phyloP scores from a whole-genome alignment of 1,140 invertebrate genomes.

The Copidosoma floridanum region DNA sequence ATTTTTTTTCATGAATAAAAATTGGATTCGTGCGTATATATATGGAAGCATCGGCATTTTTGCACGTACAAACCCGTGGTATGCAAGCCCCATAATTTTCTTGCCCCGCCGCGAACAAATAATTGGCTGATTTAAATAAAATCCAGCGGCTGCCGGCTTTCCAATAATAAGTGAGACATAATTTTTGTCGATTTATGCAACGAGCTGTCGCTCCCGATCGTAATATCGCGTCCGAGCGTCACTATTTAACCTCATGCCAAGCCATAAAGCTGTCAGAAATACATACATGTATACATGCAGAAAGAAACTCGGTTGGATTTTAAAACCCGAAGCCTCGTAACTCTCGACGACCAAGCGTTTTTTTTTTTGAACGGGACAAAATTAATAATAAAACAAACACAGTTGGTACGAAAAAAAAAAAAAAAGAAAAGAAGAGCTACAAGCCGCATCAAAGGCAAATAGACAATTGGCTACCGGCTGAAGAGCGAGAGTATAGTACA shows the following conservation, averaged over 20 bases:
- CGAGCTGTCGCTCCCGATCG: background rate
- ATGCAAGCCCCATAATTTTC: no score
- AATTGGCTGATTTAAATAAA: no score
- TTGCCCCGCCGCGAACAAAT: no score
- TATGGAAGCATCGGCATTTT: no score
- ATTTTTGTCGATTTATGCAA: background rate
- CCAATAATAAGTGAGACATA: background rate
- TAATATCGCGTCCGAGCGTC: slow-evolving; percentile 5
- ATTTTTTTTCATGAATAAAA: no score
- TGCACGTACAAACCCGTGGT: no score
- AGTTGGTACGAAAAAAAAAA: no score
- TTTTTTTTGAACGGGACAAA: slow-evolving; percentile 13
- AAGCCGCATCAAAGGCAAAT: slow-evolving; percentile 1
- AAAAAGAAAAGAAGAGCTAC: background rate
- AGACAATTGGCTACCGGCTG: slow-evolving; percentile 2
- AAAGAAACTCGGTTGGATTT: no score
- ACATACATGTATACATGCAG: no score
- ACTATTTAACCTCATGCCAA: background rate
- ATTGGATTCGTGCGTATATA: no score
- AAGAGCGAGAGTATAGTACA: background rate
- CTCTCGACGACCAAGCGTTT: no score
- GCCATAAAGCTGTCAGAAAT: slow-evolving; percentile 17
- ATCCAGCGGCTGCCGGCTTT: no score
- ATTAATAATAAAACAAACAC: slow-evolving; percentile 2
- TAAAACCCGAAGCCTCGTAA: slow-evolving; percentile 7